Conservation (phyloP, 2,797 vertebrate genomes). For the Siniperca scherzeri region DNA sequence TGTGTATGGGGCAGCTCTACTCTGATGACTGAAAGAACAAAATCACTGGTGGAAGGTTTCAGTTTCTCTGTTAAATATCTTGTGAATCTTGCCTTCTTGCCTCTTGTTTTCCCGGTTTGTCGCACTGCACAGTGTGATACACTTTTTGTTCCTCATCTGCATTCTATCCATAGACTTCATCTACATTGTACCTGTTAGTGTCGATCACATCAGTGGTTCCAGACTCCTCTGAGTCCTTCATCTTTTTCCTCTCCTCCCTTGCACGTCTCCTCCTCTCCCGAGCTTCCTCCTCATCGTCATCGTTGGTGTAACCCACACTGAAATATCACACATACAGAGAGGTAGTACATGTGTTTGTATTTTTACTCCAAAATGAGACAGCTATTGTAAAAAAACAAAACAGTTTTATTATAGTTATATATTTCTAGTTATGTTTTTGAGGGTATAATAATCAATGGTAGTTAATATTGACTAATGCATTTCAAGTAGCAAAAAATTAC, state of each 20-base stretch:
- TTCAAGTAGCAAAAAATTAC: background rate
- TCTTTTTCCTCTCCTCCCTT: constrained; percentile 92
- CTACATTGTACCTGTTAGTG: constrained; percentile 87
- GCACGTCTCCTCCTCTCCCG: constrained; percentile 91
- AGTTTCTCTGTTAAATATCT: background rate
- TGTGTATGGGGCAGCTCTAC: background rate
- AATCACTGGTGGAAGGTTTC: background rate
- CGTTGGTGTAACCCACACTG: constrained; percentile 86
- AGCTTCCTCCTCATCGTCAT: constrained; percentile 94
- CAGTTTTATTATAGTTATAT: background rate
- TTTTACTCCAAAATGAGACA: background rate
- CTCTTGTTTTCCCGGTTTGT: background rate
- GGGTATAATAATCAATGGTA: background rate
- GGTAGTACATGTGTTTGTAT: background rate
- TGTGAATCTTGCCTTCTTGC: background rate
- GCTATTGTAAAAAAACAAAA: background rate
- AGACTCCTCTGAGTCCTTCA: constrained; percentile 88
- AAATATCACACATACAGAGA: constrained; percentile 43
- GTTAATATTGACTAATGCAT: background rate
- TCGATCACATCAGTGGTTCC: constrained; percentile 77
- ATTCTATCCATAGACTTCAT: background rate
- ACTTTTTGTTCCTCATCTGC: background rate
- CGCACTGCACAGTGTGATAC: too few species aligned
- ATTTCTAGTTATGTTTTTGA: background rate
- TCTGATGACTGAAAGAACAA: background rate